A percentile compares a stretch with the other conserved stretches of the same genome.
Evolutionary conservation across 2,113 vertebrate genomes (phyloP).

Genomic region (Corvus cornix): DNA sequence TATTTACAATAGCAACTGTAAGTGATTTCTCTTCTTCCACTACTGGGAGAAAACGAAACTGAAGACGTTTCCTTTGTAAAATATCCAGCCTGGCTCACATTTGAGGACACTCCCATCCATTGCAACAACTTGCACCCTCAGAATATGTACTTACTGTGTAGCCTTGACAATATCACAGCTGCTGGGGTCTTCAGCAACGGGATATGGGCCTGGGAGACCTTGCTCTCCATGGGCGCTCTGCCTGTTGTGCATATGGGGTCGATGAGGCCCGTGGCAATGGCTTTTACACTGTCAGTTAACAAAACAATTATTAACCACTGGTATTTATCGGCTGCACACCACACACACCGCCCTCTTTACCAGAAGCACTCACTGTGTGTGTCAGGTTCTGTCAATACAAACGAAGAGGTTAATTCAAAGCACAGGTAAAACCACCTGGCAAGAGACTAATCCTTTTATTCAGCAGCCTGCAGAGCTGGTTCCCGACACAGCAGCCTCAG

Average conservation of each 20-base stretch:
- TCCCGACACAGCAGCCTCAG: neutral
- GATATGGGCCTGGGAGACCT: slow-evolving; percentile 73
- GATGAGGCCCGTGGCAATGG: slow-evolving; percentile 75
- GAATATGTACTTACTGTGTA: slow-evolving; percentile 83
- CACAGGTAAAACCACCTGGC: neutral
- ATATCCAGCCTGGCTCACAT: neutral
- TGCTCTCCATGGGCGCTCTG: slow-evolving; percentile 7
- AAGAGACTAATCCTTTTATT: no score
- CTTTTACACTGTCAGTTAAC: slow-evolving; percentile 66
- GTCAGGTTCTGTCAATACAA: fast-evolving
- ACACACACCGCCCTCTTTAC: neutral
- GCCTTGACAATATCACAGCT: slow-evolving; percentile 94
- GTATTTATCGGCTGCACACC: fast-evolving
- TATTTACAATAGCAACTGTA: neutral
- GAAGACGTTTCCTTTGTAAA: neutral
- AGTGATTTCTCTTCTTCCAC: neutral
- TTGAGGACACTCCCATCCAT: neutral
- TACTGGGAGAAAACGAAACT: fast-evolving
- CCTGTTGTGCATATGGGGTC: slow-evolving; percentile 57
- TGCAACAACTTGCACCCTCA: neutral
- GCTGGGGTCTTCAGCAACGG: slow-evolving; percentile 81
- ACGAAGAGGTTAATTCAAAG: neutral
- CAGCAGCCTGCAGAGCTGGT: neutral
- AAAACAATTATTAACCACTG: neutral
- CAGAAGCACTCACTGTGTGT: fast-evolving